Conservation (phyloP, 1,140 invertebrate genomes). For the Musca domestica region DNA sequence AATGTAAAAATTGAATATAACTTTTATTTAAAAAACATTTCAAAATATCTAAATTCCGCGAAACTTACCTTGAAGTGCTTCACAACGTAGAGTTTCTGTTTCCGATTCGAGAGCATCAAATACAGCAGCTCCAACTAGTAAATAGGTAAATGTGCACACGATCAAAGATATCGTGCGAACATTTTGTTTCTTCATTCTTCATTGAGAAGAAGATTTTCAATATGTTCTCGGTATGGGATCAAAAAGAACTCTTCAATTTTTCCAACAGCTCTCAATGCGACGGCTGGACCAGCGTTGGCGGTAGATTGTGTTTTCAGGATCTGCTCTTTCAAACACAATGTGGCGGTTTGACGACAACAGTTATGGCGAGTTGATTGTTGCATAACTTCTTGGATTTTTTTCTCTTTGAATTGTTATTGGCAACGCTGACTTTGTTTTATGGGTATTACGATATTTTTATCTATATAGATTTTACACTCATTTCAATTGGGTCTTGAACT, state of each 20-base stretch:
- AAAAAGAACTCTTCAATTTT: background rate
- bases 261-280: no score
- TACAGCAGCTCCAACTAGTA: constrained; percentile 97
- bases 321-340: constrained; percentile 8
- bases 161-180: constrained; percentile 97
- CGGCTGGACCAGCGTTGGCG: no score
- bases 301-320: no score
- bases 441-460: background rate
- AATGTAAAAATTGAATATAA: no score
- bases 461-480: background rate
- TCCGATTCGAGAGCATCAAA: constrained; percentile 97
- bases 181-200: constrained; percentile 93
- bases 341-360: no score
- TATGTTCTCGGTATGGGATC: constrained; percentile 4
- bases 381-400: constrained; percentile 4
- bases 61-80: constrained; percentile 73
- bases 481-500: background rate
- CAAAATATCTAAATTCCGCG: no score
- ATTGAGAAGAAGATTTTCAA: constrained; percentile 51
- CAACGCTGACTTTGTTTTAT: no score
- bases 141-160: constrained; percentile 98
- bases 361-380: background rate
- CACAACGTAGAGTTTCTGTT: constrained; percentile 83
- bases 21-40: no score
- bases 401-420: no score